Base-by-base conservation (phyloP, 2,888 invertebrate species). In the Nudaria mundana region DNA sequence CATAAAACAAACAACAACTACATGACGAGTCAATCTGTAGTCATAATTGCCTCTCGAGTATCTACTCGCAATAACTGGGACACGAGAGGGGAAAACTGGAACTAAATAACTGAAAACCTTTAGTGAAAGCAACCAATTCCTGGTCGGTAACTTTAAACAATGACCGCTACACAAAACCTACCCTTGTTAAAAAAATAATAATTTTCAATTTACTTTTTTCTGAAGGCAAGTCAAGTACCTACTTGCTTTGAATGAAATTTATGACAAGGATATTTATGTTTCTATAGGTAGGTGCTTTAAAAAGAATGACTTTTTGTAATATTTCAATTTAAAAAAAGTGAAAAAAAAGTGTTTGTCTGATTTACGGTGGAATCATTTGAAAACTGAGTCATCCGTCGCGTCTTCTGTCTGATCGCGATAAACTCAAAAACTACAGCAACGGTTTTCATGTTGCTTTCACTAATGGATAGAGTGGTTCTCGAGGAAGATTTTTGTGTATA, bases 31-130 rank as follows among this genome's bases (percentile, higher is more conserved):
- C 79, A 76, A 79, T 80, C 76, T 67, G 71, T 66, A 69, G 65
- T 63, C 63, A 71, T 81, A 80, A 83, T 85, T 81, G 76, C 72
- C 76, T 67, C 73, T 78, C 63, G 56, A n/a, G n/a, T n/a, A n/a
- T n/a, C n/a, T n/a, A 66, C 73, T 78, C 63, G 57, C 69, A n/a
- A 53, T 61, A 55, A 48, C 56, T 59, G 56, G 55, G 56, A 57
- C 53, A 51, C 60, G 55, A 63, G 51, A 54, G 58, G 49, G 59
- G 56, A 57, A 68, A 76, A 54, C 57, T 48, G 59, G 56, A 57
- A 68, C 76, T 71, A 71, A 71, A 72, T 68, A 63, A 56, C 57
- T 59, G 63, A 55, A 63, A 57, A 59, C 57, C 56, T 63, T 65
- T 63, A 62, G 53, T 63, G 52, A 63, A 57, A 53, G 47, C 56